These are phyloP conservation scores for Drosophila rufa DNA, from an alignment of 1,140 invertebrate species.

Conservation along the genomic window DNA sequence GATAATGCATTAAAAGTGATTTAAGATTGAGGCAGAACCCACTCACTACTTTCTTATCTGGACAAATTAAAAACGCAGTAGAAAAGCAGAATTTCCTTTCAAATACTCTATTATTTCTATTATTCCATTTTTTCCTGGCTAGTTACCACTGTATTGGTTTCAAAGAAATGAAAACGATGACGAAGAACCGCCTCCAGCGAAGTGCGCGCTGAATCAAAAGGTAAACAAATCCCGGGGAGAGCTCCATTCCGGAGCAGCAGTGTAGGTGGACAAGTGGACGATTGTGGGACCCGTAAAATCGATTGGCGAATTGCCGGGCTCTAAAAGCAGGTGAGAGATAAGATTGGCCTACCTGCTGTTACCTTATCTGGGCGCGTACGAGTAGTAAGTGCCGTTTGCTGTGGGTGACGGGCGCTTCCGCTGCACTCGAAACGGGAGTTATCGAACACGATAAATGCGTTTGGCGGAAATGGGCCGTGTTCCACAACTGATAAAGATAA, in stretches of 20 bases:
- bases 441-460: constrained; percentile 38
- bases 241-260: not conserved
- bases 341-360: constrained; percentile 25
- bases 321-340: constrained; percentile 20
- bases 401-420: constrained; percentile 24
- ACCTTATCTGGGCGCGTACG: constrained; percentile 24
- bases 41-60: not conserved
- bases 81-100: not conserved
- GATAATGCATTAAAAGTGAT: not conserved
- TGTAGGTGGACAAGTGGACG: constrained; percentile 14
- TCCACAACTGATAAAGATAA: constrained; percentile 13
- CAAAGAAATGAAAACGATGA: constrained; percentile 6
- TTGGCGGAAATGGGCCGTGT: constrained; percentile 32
- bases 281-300: constrained; percentile 31
- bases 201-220: constrained; percentile 23
- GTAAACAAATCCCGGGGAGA: constrained; percentile 32
- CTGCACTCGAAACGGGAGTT: constrained; percentile 25
- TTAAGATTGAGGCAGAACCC: not conserved
- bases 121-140: not conserved
- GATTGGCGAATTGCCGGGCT: constrained; percentile 25
- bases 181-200: constrained; percentile 18
- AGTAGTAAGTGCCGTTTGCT: constrained; percentile 2
- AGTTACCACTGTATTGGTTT: constrained; percentile 4
- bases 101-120: not conserved
- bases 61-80: not conserved